Percentiles rank a stretch among this genome's conserved stretches.
Conservation (phyloP, 2,888 invertebrate genomes). For the Gymnocheta viridis region DNA sequence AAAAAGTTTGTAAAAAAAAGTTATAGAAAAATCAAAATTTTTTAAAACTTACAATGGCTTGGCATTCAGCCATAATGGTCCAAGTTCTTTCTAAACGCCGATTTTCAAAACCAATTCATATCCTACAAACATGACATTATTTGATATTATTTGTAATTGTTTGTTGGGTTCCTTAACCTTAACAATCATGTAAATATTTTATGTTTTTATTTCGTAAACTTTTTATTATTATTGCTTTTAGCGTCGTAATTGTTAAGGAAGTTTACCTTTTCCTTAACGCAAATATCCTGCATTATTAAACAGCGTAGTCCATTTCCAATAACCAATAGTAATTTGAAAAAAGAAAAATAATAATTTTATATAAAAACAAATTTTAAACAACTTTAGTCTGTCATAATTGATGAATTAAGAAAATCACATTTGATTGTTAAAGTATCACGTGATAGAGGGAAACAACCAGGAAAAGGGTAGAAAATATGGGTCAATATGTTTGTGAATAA, state of each 20-base stretch:
- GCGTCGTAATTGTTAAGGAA: slow-evolving; percentile 57
- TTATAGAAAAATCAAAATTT: too few relatives aligned
- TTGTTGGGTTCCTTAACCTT: slow-evolving; percentile 8
- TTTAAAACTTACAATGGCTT: too few relatives aligned
- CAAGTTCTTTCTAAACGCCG: too few relatives aligned
- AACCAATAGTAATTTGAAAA: slow-evolving; percentile 49
- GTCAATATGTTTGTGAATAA: slow-evolving; percentile 32
- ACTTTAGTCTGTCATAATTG: slow-evolving; percentile 48
- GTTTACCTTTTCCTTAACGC: slow-evolving; percentile 55
- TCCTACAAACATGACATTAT: background rate
- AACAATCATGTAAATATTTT: slow-evolving; percentile 25
- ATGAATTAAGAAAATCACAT: slow-evolving; percentile 59
- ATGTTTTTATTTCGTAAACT: slow-evolving; percentile 5
- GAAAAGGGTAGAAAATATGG: slow-evolving; percentile 8
- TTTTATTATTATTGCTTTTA: slow-evolving; percentile 32
- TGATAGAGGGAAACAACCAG: background rate
- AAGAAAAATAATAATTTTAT: background rate
- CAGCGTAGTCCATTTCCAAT: slow-evolving; percentile 42
- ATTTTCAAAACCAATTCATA: too few relatives aligned
- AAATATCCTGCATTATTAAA: slow-evolving; percentile 64
- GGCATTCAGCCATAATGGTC: too few relatives aligned
- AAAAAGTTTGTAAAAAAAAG: too few relatives aligned
- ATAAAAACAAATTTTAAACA: slow-evolving; percentile 39
- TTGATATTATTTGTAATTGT: background rate
- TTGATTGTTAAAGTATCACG: slow-evolving; percentile 25